Evolutionary conservation across 2,888 invertebrate species (phyloP), one percentile per base, ranked within the genome.

Genomic region (Drosophila nr. perissopoda): DNA sequence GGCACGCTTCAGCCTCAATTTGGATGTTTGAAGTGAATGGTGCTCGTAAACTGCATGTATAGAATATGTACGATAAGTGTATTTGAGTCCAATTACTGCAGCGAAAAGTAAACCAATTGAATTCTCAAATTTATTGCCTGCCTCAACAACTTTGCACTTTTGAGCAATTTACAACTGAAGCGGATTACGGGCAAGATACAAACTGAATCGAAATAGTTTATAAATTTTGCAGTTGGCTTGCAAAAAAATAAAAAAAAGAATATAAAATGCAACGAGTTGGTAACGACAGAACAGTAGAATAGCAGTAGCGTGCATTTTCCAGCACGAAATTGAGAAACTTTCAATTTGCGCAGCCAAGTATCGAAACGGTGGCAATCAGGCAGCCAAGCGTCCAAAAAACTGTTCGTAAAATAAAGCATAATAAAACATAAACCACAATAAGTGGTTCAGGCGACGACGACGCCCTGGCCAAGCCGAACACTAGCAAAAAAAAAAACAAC

Each of bases 321-420:
- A 13, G 52, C 45, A 59, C 67, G 69, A 82, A 83, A 80, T 69
- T 74, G 71, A 62, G 64, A 68, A 86, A 83, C 77, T 87, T 87
- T 87, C 82, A 81, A 81, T 83, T 88, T 80, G 72, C 73, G 63
- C 66, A 63, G 74, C 69, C 74, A 79, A 79, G 79, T 79, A 78
- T 85, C 78, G 80, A 73, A 83, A 72, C 68, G 75, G 69, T 78
- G 76, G 77, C 73, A 83, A 86, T 76, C 69, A 54, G 62, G 66
- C 59, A 71, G 52, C 36, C 73, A 63, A 54, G 60, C 61, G 69
- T 63, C 34, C 51, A 53, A 76, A 67, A 70, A 54, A 33, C 48
- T 69, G 29, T 67, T 63, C 63, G 53, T 57, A 71, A 71, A 78
- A 73, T 80, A 36, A 64, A 54, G 64, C 54, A 69, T 72, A 71